These are phyloP conservation scores for Danaus chrysippus DNA, from an alignment of 2,888 invertebrate species.

Conservation along the genomic window DNA sequence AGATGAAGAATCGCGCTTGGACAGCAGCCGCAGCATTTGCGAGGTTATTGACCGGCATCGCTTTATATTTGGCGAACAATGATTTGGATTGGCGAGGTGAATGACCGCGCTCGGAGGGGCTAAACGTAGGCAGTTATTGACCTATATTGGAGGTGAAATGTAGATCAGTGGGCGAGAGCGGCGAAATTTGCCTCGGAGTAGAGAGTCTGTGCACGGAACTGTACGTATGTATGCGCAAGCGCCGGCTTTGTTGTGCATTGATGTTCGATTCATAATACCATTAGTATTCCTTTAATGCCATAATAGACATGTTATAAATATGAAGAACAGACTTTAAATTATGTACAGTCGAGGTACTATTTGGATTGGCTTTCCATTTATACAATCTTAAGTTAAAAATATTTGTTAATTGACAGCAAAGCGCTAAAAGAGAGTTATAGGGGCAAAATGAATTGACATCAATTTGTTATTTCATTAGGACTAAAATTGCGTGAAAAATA, in stretches of 20 bases:
- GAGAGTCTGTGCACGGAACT: slow-evolving; percentile 39
- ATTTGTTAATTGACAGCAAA: too few relatives aligned
- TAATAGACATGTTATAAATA: not conserved
- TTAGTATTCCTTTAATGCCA: not conserved
- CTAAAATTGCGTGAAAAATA: too few relatives aligned
- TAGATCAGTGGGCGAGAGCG: slow-evolving; percentile 80
- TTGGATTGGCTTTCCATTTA: too few relatives aligned
- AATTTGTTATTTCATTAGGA: too few relatives aligned
- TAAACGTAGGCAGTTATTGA: slow-evolving; percentile 79
- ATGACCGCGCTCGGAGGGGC: slow-evolving; percentile 74
- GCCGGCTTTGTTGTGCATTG: slow-evolving; percentile 19
- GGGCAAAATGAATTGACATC: too few relatives aligned
- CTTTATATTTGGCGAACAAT: slow-evolving; percentile 78
- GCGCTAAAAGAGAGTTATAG: too few relatives aligned
- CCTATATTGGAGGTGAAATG: slow-evolving; percentile 79
- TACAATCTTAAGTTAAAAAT: too few relatives aligned
- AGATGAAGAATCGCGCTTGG: slow-evolving; percentile 61
- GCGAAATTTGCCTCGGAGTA: slow-evolving; percentile 71
- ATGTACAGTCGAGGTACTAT: too few relatives aligned
- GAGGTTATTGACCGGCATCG: slow-evolving; percentile 67
- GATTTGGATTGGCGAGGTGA: slow-evolving; percentile 78
- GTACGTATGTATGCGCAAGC: slow-evolving; percentile 33
- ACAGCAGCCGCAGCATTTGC: slow-evolving; percentile 60
- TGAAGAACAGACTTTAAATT: not conserved
- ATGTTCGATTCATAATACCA: not conserved